Conservation (phyloP, 2,797 vertebrate genomes). For the Sandelia bainsii region DNA sequence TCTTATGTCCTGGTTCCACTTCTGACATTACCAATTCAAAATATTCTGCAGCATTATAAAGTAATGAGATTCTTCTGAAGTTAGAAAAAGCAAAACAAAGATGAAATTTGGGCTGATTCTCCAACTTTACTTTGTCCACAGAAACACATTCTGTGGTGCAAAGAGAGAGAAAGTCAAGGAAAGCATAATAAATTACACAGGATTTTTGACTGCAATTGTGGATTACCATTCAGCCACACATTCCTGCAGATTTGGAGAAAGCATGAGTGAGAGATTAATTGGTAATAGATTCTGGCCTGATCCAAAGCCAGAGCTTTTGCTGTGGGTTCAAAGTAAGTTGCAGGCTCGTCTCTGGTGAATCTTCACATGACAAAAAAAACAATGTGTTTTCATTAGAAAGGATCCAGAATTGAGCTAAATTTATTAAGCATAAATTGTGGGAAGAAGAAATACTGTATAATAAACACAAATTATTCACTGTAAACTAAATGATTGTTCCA, state of each 20-base stretch:
- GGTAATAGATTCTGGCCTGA: conserved; percentile 44
- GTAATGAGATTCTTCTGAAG: not conserved
- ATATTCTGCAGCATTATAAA: not conserved
- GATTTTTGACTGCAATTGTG: conserved; percentile 51
- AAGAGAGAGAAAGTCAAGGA: conserved; percentile 28
- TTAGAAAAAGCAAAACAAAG: conserved; percentile 12
- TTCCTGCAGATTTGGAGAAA: conserved; percentile 55
- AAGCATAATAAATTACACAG: conserved; percentile 34
- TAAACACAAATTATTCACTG: conserved; percentile 7
- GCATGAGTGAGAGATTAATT: conserved; percentile 47
- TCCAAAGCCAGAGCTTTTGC: conserved; percentile 27
- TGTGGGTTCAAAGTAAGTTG: conserved; percentile 41
- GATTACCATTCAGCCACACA: conserved; percentile 44
- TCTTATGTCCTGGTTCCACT: not conserved
- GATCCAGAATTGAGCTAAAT: conserved; percentile 15
- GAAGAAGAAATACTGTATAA: conserved; percentile 22
- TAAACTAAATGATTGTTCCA: not conserved
- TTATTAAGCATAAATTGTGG: conserved; percentile 16
- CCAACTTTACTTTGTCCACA: conserved; percentile 22
- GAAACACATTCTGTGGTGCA: conserved; percentile 31
- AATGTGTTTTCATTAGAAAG: conserved; percentile 37
- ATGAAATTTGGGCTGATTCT: conserved; percentile 27
- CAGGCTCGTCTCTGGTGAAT: conserved; percentile 37
- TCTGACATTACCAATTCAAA: not conserved
- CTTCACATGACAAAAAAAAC: conserved; percentile 19